Conservation (phyloP, 2,797 vertebrate species). For the Melanotaenia maccullochi region DNA sequence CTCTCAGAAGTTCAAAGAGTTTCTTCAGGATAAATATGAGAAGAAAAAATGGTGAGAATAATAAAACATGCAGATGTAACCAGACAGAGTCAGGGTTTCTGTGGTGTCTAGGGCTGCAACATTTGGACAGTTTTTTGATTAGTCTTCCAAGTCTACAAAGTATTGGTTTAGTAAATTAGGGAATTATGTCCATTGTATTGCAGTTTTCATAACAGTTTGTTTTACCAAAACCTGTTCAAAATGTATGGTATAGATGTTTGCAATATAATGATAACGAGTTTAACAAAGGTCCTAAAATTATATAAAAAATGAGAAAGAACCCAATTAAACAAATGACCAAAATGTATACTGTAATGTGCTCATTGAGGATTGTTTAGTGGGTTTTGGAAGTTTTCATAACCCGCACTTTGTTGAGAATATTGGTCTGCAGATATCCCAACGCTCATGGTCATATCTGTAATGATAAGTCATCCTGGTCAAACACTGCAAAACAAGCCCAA, state of each 20-base stretch:
- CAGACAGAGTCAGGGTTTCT: not conserved
- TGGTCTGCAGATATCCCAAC: too few relatives aligned
- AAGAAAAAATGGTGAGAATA: slow-evolving; percentile 91
- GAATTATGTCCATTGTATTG: not conserved
- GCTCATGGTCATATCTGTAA: not conserved
- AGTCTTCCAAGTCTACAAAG: not conserved
- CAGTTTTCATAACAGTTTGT: not conserved
- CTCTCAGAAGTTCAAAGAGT: slow-evolving; percentile 92
- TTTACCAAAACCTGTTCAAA: not conserved
- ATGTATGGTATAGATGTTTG: not conserved
- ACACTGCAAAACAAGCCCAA: not conserved
- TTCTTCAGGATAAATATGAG: slow-evolving; percentile 94
- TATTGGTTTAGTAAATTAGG: not conserved
- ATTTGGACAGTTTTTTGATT: not conserved
- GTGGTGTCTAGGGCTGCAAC: not conserved
- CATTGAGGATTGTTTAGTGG: too few relatives aligned
- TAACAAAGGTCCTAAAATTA: not conserved
- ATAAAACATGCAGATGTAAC: not conserved
- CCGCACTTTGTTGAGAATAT: too few relatives aligned
- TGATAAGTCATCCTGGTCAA: not conserved
- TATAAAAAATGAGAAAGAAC: not conserved
- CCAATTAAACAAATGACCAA: not conserved
- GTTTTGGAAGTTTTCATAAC: too few relatives aligned
- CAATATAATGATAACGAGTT: too few relatives aligned
- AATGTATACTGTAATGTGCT: too few relatives aligned